Base-by-base conservation (phyloP, 2,113 vertebrate genomes). In the Colius striatus region DNA sequence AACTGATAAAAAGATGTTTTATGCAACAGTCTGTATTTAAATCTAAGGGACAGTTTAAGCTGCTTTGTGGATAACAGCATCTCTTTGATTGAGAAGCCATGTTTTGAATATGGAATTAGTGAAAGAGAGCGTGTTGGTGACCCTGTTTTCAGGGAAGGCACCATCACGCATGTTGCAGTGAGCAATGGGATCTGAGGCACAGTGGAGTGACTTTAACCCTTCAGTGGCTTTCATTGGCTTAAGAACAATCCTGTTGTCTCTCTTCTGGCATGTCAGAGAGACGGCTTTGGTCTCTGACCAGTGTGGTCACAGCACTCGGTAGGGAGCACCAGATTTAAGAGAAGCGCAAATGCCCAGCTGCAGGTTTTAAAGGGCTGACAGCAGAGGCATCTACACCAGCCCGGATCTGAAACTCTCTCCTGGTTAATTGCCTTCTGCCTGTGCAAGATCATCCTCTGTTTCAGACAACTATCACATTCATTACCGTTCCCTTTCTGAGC, bases 11-110 rank as follows among this genome's bases (percentile, higher is more conserved):
- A 79, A 79, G 81, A 87, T 89, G 81, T 71, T 95, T 92, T 89
- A 89, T 94, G 85, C 92, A 92, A 71, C 81, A 83, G 89, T 85
- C 77, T 61, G 77, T 60, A 48, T 83, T 86, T 83, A 79, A 95
- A 92, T 79, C 66, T 32, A 41, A 89, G 81, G 89, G 57, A 71
- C 67, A 20, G 66, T 94, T 83, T 83, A 70, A 94, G 92, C 85
- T 66, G 57, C 53, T 95, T 75, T 79, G 68, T 57, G 92, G 67
- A 51, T 70, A 92, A 89, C 55, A 65, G 47, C 77, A 61, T 26
- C 62, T 53, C 81, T 71, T 14, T 50, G 85, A 74, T 79, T 74
- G 73, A 86, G 89, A 55, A 87, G 81, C 77, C 5, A 6, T 47
- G 68, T 83, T 70, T 92, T 57, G 74, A 92, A 74, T 50, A 13